A percentile compares a stretch with the other conserved stretches of the same genome.
Evolutionary conservation across 2,113 vertebrate species (phyloP).

Genomic region (Callithrix jacchus): DNA sequence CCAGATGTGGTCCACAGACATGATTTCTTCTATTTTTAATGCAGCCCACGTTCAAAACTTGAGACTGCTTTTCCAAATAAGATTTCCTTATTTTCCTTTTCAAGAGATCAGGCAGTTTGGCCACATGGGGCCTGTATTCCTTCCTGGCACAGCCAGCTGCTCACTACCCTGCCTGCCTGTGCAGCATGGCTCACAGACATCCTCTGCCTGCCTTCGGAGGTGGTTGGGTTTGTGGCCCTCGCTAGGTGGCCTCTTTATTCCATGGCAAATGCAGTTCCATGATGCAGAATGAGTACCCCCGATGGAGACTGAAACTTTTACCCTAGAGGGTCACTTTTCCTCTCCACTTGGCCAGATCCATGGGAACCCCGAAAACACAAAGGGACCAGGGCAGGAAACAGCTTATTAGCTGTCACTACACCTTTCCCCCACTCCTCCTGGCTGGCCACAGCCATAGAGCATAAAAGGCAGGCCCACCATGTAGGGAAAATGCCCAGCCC

Average conservation of each 20-base stretch:
- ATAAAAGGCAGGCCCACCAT: background rate
- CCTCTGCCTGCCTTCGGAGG: fast-evolving
- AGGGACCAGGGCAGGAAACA: background rate
- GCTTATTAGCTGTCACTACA: background rate
- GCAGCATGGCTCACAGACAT: fast-evolving
- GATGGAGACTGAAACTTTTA: background rate
- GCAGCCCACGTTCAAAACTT: background rate
- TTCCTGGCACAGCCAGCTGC: background rate
- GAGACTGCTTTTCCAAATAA: background rate
- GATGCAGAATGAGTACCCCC: fast-evolving
- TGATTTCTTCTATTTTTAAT: background rate
- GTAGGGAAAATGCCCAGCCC: background rate
- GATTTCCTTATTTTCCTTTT: background rate
- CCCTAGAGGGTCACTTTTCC: background rate
- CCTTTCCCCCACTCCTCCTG: background rate
- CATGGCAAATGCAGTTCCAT: background rate
- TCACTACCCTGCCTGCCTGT: fast-evolving
- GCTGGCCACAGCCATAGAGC: fast-evolving
- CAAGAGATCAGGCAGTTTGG: background rate
- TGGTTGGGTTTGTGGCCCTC: fast-evolving
- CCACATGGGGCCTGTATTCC: fast-evolving
- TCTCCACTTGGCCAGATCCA: background rate
- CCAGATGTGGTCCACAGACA: background rate
- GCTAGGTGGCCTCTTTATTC: background rate
- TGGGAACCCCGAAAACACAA: background rate